Evolutionary conservation across 2,888 invertebrate species (phyloP), one percentile per base, ranked within the genome.

Genomic region (Drosophila maculinotata): DNA sequence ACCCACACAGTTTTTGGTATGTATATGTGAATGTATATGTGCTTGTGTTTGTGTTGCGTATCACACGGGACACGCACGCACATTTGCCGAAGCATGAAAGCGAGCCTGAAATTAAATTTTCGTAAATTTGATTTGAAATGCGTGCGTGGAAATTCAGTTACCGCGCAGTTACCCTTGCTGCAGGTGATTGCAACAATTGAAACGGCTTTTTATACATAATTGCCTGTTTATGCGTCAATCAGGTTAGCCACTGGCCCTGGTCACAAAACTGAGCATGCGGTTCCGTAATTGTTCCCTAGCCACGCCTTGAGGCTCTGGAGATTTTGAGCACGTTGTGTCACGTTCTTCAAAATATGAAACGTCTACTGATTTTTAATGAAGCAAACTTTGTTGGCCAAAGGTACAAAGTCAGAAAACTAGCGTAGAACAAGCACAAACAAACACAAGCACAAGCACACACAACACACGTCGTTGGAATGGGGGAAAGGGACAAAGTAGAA

Each of bases 321-420:
- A 87, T 81, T 85, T 82, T 53, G 26, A 28, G 59, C 83, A 88
- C 87, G 89, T 87, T 73, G 67, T 75, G 80, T 89, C 83, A 86
- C 83, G 87, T 89, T 81, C 79, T 78, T 78, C 67, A 86, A 87
- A 86, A 87, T 83, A 87, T 89, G 86, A 86, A 81, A 87, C 89
- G 88, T 69, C 79, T 72, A 72, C 81, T 74, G 87, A 86, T 89
- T 87, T 86, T 87, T 89, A 87, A 87, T 89, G 89, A 87, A 87
- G 65, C 69, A 47, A 79, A 80, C 64, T 80, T 83, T 76, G n/a
- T 48, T 45, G 38, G 38, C 47, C 49, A 73, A 80, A 69, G 69
- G 76, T 76, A 79, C 10, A 72, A 79, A 76, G 80, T 79, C 77
- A 48, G 28, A 53, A 64, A 79, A 71, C 82, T 79, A 72, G 63